Evolutionary conservation across 2,888 invertebrate species (phyloP).

Genomic region (Lasioglossum malachurum): DNA sequence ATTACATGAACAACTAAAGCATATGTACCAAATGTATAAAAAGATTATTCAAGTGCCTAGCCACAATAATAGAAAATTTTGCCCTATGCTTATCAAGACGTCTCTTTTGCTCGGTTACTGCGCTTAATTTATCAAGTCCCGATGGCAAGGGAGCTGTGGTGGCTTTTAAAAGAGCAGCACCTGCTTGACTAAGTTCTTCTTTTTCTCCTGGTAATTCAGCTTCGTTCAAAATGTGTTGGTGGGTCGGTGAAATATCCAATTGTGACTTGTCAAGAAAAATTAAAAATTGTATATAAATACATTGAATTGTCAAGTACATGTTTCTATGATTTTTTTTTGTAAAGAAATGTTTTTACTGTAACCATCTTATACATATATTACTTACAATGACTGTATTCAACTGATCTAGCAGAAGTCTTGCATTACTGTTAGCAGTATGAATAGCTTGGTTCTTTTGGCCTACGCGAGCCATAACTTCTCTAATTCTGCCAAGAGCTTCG

Average conservation of each 20-base stretch:
- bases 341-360: background rate
- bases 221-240: slow-evolving; percentile 89
- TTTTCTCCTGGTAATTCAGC: slow-evolving; percentile 90
- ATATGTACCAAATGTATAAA: slow-evolving; percentile 93
- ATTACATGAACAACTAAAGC: background rate
- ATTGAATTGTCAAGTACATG: background rate
- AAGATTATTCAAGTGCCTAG: slow-evolving; percentile 96
- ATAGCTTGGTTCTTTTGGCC: slow-evolving; percentile 96
- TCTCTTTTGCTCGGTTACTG: slow-evolving; percentile 93
- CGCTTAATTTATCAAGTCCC: slow-evolving; percentile 87
- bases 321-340: background rate
- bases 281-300: slow-evolving; percentile 28
- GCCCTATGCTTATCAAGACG: slow-evolving; percentile 91
- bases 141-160: slow-evolving; percentile 85
- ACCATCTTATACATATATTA: slow-evolving; percentile 56
- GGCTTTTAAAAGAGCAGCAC: slow-evolving; percentile 91
- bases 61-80: slow-evolving; percentile 93
- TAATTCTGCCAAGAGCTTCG: slow-evolving; percentile 92
- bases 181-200: slow-evolving; percentile 89
- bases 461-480: slow-evolving; percentile 96
- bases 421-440: slow-evolving; percentile 94
- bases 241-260: slow-evolving; percentile 89
- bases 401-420: slow-evolving; percentile 91
- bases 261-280: slow-evolving; percentile 86
- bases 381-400: slow-evolving; percentile 92